Percentiles rank a stretch among this genome's conserved stretches.
Evolutionary conservation across 2,113 vertebrate genomes (phyloP).

Genomic region (Pampusana beccarii): DNA sequence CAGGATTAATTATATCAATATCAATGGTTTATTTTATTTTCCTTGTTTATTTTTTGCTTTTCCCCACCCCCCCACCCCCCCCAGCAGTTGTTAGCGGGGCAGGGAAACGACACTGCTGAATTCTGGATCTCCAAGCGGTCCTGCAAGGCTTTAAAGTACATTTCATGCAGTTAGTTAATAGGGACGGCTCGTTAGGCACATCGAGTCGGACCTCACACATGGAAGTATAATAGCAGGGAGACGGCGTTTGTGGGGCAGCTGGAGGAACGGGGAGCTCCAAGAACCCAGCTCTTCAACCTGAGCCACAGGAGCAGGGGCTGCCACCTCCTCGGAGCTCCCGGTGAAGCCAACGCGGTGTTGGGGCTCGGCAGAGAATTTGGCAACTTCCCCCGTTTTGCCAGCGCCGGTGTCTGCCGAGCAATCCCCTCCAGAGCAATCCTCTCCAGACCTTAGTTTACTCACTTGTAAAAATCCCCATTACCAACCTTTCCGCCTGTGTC

Average conservation of each 20-base stretch:
- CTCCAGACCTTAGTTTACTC: neutral
- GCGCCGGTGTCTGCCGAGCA: neutral
- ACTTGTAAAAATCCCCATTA: neutral
- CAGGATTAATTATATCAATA: slow-evolving; percentile 57
- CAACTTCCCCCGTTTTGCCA: rapidly evolving
- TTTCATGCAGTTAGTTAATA: slow-evolving; percentile 19
- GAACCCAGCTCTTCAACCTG: rapidly evolving
- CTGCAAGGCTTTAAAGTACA: slow-evolving; percentile 31
- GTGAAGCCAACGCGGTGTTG: rapidly evolving
- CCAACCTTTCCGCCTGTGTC: neutral
- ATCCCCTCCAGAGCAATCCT: neutral
- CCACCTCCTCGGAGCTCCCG: rapidly evolving
- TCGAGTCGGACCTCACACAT: neutral
- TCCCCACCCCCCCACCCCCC: neutral
- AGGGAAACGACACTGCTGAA: slow-evolving; percentile 38
- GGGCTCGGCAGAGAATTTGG: rapidly evolving
- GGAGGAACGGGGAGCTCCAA: neutral
- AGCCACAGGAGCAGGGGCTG: rapidly evolving
- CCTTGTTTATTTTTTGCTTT: neutral
- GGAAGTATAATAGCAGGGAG: neutral
- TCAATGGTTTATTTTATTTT: neutral
- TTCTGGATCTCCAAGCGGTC: slow-evolving; percentile 19
- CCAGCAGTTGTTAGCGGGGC: slow-evolving; percentile 16
- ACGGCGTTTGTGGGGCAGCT: neutral
- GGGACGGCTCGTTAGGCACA: neutral